A percentile compares a stretch with the other conserved stretches of the same genome.
Conservation (phyloP, 2,888 invertebrate genomes). For the Lycocerus yunnanus region DNA sequence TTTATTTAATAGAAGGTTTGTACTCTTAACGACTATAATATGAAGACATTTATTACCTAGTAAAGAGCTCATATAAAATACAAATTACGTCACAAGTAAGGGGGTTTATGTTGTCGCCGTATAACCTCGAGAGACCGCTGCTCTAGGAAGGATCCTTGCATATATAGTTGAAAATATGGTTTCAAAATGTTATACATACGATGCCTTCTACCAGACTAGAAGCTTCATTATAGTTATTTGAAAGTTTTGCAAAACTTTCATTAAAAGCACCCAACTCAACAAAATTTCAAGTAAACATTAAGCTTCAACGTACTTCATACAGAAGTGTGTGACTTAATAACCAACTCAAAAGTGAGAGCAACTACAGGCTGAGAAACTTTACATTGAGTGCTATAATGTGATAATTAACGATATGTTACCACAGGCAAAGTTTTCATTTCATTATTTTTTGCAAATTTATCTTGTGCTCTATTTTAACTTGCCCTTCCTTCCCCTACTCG, state of each 20-base stretch:
- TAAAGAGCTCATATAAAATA: slow-evolving; percentile 27
- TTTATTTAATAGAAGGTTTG: slow-evolving; percentile 13
- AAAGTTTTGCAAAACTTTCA: slow-evolving; percentile 12
- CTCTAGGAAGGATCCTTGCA: slow-evolving; percentile 9
- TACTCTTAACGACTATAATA: slow-evolving; percentile 20
- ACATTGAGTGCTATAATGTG: not conserved
- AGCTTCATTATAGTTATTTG: slow-evolving; percentile 14
- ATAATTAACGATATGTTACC: not conserved
- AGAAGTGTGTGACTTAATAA: slow-evolving; percentile 13
- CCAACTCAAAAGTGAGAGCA: slow-evolving; percentile 8
- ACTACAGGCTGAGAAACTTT: not conserved
- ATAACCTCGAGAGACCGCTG: slow-evolving; percentile 15
- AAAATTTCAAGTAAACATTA: slow-evolving; percentile 6
- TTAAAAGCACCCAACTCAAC: slow-evolving; percentile 13
- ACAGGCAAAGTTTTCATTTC: not conserved
- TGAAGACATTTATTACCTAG: slow-evolving; percentile 21
- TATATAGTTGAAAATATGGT: slow-evolving; percentile 19
- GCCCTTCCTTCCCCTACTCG: not conserved
- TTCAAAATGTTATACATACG: slow-evolving; percentile 7
- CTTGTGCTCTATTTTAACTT: not conserved
- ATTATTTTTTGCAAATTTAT: too few relatives aligned
- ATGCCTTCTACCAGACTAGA: slow-evolving; percentile 2
- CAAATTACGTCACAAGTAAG: slow-evolving; percentile 24
- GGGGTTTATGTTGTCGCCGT: slow-evolving; percentile 22
- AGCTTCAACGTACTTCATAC: slow-evolving; percentile 6